Conservation (phyloP, 2,888 invertebrate genomes). For the Lasioglossum leucozonium region DNA sequence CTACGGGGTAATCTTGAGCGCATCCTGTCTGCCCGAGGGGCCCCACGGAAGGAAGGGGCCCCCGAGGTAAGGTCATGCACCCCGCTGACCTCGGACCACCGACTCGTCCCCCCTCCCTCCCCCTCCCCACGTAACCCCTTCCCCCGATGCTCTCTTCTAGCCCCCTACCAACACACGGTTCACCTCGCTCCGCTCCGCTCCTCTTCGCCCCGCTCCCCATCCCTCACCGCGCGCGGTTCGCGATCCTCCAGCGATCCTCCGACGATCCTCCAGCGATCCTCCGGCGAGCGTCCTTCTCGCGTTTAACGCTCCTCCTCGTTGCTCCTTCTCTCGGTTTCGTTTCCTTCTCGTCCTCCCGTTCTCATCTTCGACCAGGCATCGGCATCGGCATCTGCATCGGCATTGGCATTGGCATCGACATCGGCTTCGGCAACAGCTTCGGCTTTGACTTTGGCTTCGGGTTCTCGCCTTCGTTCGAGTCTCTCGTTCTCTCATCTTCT, state of each 20-base stretch:
- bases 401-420: not conserved
- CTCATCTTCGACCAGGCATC: not conserved
- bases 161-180: slow-evolving; percentile 31
- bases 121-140: slow-evolving; percentile 34
- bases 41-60: slow-evolving; percentile 83
- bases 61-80: slow-evolving; percentile 84
- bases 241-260: slow-evolving; percentile 13
- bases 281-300: slow-evolving; percentile 35
- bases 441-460: not conserved
- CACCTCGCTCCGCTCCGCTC: slow-evolving; percentile 18
- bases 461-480: not conserved
- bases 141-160: slow-evolving; percentile 46
- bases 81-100: slow-evolving; percentile 84
- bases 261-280: slow-evolving; percentile 1
- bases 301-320: slow-evolving; percentile 25
- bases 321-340: slow-evolving; percentile 18
- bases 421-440: not conserved
- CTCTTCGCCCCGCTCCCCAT: slow-evolving; percentile 20
- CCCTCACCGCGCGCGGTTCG: slow-evolving; percentile 10
- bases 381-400: not conserved
- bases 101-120: slow-evolving; percentile 67
- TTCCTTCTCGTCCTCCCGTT: slow-evolving; percentile 17
- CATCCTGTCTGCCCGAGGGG: slow-evolving; percentile 81
- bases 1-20: slow-evolving; percentile 82
- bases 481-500: not conserved